phyloP scores from a whole-genome alignment of 2,113 vertebrate genomes.

The Hemichromis elongatus region DNA sequence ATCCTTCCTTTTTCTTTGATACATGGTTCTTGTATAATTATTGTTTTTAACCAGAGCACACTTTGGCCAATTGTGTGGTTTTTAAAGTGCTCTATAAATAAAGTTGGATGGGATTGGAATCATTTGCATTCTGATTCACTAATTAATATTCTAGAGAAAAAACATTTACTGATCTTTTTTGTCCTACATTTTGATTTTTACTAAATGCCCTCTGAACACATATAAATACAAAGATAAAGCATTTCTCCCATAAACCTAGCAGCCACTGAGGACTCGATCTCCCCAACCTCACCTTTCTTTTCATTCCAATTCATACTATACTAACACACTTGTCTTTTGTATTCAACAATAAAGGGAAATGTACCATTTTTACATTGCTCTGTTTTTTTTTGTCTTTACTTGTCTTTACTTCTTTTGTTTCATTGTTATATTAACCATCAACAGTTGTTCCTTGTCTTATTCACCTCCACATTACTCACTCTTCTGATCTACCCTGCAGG shows the following conservation, averaged over 20 bases:
- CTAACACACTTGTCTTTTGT: neutral
- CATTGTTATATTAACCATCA: neutral
- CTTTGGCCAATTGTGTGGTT: neutral
- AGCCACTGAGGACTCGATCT: neutral
- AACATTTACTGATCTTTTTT: neutral
- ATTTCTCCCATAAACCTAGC: neutral
- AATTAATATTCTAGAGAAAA: neutral
- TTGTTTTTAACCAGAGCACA: neutral
- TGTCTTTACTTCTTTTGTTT: neutral
- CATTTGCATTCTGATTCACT: neutral
- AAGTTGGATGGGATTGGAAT: neutral
- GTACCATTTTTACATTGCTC: neutral
- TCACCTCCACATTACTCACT: neutral
- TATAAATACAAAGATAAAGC: neutral
- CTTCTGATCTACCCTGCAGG: neutral
- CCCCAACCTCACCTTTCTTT: neutral
- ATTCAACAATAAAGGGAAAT: neutral
- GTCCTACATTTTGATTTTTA: neutral
- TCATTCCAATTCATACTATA: neutral
- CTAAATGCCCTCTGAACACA: neutral
- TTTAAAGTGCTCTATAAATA: neutral
- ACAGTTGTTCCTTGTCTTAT: neutral
- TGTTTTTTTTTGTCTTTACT: too few species aligned
- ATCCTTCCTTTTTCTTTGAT: neutral
- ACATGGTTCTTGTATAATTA: neutral